Evolutionary conservation across 2,113 vertebrate genomes (phyloP).

Genomic region (Zosterops borbonicus): DNA sequence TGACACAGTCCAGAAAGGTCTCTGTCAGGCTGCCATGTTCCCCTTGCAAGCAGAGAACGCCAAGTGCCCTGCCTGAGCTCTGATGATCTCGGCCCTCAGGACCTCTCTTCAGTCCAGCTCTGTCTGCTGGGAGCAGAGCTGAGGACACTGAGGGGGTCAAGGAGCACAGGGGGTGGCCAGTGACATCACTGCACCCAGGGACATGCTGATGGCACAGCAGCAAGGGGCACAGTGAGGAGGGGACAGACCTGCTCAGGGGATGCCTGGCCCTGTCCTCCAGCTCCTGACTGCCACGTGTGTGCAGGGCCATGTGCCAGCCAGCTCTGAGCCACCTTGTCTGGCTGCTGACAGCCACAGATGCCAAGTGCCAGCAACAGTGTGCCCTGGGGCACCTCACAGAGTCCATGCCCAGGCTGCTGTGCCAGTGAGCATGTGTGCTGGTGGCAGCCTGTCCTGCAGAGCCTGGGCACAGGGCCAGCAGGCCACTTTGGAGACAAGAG

Average conservation of each 20-base stretch:
- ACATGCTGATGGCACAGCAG: not conserved
- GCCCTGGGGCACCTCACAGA: rapidly evolving
- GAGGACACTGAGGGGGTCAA: not conserved
- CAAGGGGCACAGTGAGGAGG: not conserved
- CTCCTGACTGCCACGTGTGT: not conserved
- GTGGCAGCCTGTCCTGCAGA: not conserved
- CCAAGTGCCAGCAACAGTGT: not conserved
- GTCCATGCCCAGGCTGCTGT: not conserved
- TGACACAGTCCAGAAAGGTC: not conserved
- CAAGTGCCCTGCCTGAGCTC: not conserved
- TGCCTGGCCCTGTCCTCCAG: not conserved
- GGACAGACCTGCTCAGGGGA: not conserved
- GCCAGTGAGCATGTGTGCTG: rapidly evolving
- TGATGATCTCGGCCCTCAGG: not conserved
- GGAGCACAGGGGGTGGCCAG: not conserved
- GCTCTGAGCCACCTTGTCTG: not conserved
- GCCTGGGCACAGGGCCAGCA: not conserved
- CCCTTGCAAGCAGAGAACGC: not conserved
- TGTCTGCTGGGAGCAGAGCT: not conserved
- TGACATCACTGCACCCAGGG: rapidly evolving
- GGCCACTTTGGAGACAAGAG: not conserved
- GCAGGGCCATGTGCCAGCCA: not conserved
- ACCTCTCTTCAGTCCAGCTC: not conserved
- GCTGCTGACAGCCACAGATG: not conserved
- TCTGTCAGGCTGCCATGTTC: rapidly evolving